Evolutionary conservation across 2,113 vertebrate genomes (phyloP), one percentile per base, ranked within the genome.

Genomic region (Syngnathus scovelli): DNA sequence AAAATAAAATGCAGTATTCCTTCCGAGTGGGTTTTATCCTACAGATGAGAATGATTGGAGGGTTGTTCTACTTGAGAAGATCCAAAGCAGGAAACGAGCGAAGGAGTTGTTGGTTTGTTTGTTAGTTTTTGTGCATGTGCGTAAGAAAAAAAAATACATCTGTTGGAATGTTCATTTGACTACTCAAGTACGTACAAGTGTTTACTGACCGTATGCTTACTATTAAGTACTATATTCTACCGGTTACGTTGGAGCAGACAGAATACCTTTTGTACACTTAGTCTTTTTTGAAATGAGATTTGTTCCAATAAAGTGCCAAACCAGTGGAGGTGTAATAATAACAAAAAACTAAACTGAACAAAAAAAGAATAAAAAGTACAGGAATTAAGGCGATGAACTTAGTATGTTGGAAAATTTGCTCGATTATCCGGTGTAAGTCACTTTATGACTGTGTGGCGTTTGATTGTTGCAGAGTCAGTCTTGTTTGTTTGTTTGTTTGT

Each of bases 221-320:
- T 91, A 91, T 92, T 83, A 88, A 66, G 88, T 93, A 92, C 89
- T 92, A 90, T 92, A 93, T 93, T 92, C 88, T 92, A 88, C 89
- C 75, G 93, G 87, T 91, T 93, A 90, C 89, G 91, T 93, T 93
- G n/a, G 83, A 91, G 84, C 87, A 92, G 86, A 92, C 90, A 81
- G 81, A 85, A 86, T 86, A 92, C 79, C 87, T 93, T 92, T 95
- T 94, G 89, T 94, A 92, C 85, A 89, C 90, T 89, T 91, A 90
- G 92, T 94, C 92, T 94, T 95, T 95, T 92, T 90, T 92, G 91
- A 90, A 92, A 90, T 93, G 92, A 89, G 89, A 90, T 92, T 92
- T 92, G 94, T 94, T 94, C 92, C 92, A 92, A 94, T 94, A 90
- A 98, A 98, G 97, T 99, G 95, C 96, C 97, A 99, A 97, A 96